Base-by-base conservation (phyloP, 2,113 vertebrate genomes). In the rat (Rattus norvegicus) region DNA sequence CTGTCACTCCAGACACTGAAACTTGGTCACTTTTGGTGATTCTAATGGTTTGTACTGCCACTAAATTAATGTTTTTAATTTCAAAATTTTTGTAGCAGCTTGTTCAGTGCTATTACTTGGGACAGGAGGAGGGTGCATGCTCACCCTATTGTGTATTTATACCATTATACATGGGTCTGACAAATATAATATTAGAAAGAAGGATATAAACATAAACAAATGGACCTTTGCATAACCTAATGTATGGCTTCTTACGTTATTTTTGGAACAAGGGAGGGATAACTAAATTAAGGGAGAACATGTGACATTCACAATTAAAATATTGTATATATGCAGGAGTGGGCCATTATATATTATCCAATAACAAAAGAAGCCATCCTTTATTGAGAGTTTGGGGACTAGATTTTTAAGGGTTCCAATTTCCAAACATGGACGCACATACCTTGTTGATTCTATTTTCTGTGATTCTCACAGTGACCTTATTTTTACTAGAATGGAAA, bases 51-150 rank as follows among this genome's bases (percentile, higher is more conserved):
- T 56, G 33, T 28, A 90, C 24, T 79, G 88, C 47, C 72, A 80
- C 65, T 87, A 83, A 14, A 72, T 73, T 52, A 70, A 75, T 94
- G 77, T 43, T 93, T 91, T 86, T 61, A 85, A 94, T 96, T 83
- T 87, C 14, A 39, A 76, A 80, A 33, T 56, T 95, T 43, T 86
- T 83, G 88, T 61, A 90, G 65, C 30, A 92, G 19, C 52, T 90
- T 95, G 69, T n/a, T 65, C 69, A 95, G 73, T n/a, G 81, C 19
- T 92, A 93, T 33, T 36, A 8, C 91, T 81, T 83, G 61, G 49
- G 77, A 65, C 39, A 92, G 75, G 52, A 93, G 88, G 54, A 84
- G 30, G 0, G 52, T 47, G 43, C 1, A 92, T 1, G 13, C 1
- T 73, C 72, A 86, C 14, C 13, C 30, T 84, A 47, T 56, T 65